These are phyloP conservation scores for Polylopha cassiicola DNA, from an alignment of 2,888 invertebrate genomes.

Conservation along the genomic window DNA sequence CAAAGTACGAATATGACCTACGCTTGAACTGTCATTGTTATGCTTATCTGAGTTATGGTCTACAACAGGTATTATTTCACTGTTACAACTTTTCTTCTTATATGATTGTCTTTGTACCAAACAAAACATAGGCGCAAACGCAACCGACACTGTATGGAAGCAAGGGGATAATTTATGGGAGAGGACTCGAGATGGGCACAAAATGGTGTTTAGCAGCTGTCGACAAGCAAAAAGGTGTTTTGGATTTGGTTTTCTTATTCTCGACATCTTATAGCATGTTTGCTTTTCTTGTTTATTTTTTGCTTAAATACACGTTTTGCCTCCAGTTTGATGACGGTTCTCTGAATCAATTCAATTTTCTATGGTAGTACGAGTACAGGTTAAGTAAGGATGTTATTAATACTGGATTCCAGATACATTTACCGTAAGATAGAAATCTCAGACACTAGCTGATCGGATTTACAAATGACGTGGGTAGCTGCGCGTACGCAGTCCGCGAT, in stretches of 20 bases:
- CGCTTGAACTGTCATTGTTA: too few relatives aligned
- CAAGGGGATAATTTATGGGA: conserved; percentile 52
- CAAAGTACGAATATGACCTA: too few relatives aligned
- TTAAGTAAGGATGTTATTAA: too few relatives aligned
- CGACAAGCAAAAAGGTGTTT: conserved; percentile 24
- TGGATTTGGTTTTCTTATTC: conserved; percentile 9
- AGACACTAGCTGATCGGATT: not conserved
- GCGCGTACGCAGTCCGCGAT: conserved; percentile 2
- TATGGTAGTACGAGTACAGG: too few relatives aligned
- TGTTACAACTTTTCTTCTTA: too few relatives aligned
- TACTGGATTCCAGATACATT: not conserved
- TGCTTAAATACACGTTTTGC: too few relatives aligned
- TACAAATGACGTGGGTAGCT: not conserved
- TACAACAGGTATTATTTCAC: too few relatives aligned
- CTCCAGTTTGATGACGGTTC: too few relatives aligned
- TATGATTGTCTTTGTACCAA: conserved; percentile 28
- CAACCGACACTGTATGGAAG: conserved; percentile 42
- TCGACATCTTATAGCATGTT: conserved; percentile 2
- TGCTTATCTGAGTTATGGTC: too few relatives aligned
- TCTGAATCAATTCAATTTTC: too few relatives aligned
- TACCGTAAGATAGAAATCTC: not conserved
- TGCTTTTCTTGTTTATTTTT: conserved; percentile 2
- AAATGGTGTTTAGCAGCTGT: conserved; percentile 28
- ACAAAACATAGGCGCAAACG: conserved; percentile 25
- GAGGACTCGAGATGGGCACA: conserved; percentile 40